Conservation (phyloP, 2,113 vertebrate species). For the Datnioides undecimradiatus region DNA sequence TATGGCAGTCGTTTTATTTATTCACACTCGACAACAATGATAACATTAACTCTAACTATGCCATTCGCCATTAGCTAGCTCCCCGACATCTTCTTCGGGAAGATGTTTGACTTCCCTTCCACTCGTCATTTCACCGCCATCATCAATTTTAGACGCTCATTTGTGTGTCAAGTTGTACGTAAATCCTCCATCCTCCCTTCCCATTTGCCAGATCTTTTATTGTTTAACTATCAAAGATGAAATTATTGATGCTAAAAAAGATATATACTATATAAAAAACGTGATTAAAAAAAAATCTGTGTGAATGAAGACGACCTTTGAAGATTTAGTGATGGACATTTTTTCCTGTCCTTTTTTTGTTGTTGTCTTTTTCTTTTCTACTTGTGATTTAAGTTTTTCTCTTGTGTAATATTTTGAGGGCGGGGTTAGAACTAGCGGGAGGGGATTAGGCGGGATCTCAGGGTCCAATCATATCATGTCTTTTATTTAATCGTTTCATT, state of each 20-base stretch:
- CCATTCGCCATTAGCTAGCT: conserved; percentile 57
- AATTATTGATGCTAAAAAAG: conserved; percentile 61
- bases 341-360: conserved; percentile 55
- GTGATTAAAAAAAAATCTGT: conserved; percentile 58
- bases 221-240: conserved; percentile 69
- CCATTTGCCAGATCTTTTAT: conserved; percentile 75
- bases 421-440: conserved; percentile 53
- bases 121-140: conserved; percentile 37
- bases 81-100: conserved; percentile 7
- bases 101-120: conserved; percentile 18
- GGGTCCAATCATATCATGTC: conserved; percentile 77
- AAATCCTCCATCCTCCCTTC: conserved; percentile 43
- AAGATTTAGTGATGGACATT: conserved; percentile 74
- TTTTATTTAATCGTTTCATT: conserved; percentile 71
- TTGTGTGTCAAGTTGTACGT: conserved; percentile 64
- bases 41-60: conserved; percentile 75
- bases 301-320: conserved; percentile 71
- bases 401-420: conserved; percentile 48
- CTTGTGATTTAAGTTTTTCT: conserved; percentile 64
- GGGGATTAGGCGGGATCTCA: conserved; percentile 61
- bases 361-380: conserved; percentile 73
- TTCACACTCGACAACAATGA: conserved; percentile 85
- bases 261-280: conserved; percentile 60
- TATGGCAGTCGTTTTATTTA: conserved; percentile 92
- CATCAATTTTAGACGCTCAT: conserved; percentile 54